Evolutionary conservation across 2,797 vertebrate species (phyloP), one percentile per base, ranked within the genome.

Genomic region (Arvicola amphibius): DNA sequence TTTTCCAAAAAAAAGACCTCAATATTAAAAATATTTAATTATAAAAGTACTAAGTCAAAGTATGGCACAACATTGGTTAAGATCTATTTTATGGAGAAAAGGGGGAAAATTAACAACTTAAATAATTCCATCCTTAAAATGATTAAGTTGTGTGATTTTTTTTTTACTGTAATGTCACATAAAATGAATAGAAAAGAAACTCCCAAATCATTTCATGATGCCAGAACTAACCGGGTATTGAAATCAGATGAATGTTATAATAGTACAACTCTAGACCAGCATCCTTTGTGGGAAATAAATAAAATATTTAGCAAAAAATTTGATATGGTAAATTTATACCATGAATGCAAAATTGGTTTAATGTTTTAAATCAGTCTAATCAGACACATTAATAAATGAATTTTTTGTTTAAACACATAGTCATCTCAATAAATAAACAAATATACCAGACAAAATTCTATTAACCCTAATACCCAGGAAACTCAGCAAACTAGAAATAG

Each of bases 11-110:
- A 88, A 74, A 87, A 80, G 25, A 43, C 46, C 21, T 71, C 86
- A 91, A 25, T 43, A 56, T 61, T 76, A 85, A 92, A 85, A 95
- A 79, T 43, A 53, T 93, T 86, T 94, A 86, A 90, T 77, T 90
- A 27, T 86, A n/a, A 90, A 87, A 81, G 61, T 90, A 86, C 46
- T 56, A 94, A 90, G 13, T 32, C 19, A 86, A 25, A 11, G 87
- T 34, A 67, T 23, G 21, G 32, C 3, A 84, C 61, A 92, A 92
- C 67, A 65, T 40, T 69, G 78, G 19, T 53, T 92, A 83, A 94
- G 61, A 46, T 81, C 34, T 88, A 59, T 34, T 88, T 87, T 71
- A 9, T 53, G 13, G 46, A 73, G 27, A 59, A 14, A 27, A 32
- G 1, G 77, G 6, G 67, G 73, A 73, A 95, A 25, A 12, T 43